phyloP scores from a whole-genome alignment of 2,113 vertebrate species.

The Ciconia boyciana region DNA sequence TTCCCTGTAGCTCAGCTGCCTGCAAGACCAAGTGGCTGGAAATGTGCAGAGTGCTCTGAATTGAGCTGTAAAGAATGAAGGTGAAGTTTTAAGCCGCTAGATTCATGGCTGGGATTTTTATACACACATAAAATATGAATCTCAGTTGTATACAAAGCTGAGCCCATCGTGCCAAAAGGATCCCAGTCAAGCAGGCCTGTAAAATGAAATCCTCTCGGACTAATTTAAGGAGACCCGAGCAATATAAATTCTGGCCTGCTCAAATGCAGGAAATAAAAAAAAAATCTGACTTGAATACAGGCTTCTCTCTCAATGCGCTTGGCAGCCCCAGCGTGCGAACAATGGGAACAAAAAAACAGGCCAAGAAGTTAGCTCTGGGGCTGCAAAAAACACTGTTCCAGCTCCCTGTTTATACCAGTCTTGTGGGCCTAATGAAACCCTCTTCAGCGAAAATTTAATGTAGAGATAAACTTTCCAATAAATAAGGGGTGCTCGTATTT shows the following conservation, averaged over 20 bases:
- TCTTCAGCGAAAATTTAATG: constrained; percentile 56
- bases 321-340: neutral
- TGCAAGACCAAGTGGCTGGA: constrained; percentile 48
- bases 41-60: constrained; percentile 54
- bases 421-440: constrained; percentile 45
- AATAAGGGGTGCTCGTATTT: constrained; percentile 11
- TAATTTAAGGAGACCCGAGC: constrained; percentile 76
- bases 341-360: neutral
- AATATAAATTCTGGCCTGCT: constrained; percentile 75
- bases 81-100: constrained; percentile 71
- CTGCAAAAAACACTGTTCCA: neutral
- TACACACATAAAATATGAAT: constrained; percentile 79
- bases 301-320: neutral
- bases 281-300: constrained; percentile 49
- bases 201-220: constrained; percentile 81
- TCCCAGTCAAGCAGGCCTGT: constrained; percentile 78
- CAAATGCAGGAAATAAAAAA: constrained; percentile 69
- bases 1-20: constrained; percentile 35
- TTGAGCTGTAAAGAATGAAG: constrained; percentile 74
- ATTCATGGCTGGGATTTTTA: constrained; percentile 77
- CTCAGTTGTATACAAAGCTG: constrained; percentile 79
- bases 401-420: neutral
- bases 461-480: constrained; percentile 55
- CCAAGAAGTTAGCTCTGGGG: constrained; percentile 15
- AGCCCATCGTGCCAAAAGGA: constrained; percentile 75